phyloP scores from a whole-genome alignment of 2,797 vertebrate species.

The Chiropotes sagulatus region DNA sequence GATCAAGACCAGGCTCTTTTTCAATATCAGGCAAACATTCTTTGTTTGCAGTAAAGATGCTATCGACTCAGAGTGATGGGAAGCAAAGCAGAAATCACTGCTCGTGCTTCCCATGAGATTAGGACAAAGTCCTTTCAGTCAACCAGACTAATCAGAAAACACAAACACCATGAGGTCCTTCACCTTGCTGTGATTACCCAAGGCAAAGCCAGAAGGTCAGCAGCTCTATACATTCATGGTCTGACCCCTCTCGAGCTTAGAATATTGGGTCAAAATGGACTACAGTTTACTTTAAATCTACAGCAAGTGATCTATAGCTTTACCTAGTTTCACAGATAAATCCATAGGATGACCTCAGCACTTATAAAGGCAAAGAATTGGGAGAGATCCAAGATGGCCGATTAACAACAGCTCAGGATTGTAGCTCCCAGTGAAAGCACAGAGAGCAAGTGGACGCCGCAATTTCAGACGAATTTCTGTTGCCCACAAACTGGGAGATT shows the following conservation, averaged over 20 bases:
- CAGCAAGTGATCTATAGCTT: constrained; percentile 79
- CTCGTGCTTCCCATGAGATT: constrained; percentile 54
- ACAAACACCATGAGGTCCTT: constrained; percentile 79
- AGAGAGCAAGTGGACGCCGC: too few species aligned
- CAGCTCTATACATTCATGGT: constrained; percentile 1
- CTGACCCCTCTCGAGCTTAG: constrained; percentile 70
- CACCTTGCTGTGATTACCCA: constrained; percentile 52
- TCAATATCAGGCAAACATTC: fast-evolving
- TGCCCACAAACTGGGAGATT: too few species aligned
- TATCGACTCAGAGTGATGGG: constrained; percentile 36
- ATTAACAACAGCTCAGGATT: too few species aligned
- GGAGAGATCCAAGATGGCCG: too few species aligned
- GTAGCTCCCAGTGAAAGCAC: too few species aligned
- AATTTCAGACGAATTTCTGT: too few species aligned
- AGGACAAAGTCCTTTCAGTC: constrained; percentile 68
- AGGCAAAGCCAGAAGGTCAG: constrained; percentile 75
- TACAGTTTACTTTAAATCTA: constrained; percentile 74
- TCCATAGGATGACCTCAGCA: constrained; percentile 73
- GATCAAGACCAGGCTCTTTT: background rate
- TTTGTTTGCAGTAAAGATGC: constrained; percentile 28
- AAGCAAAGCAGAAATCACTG: constrained; percentile 25
- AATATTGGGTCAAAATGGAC: constrained; percentile 50
- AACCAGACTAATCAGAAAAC: constrained; percentile 79
- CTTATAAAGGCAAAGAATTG: constrained; percentile 42
- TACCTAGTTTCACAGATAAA: constrained; percentile 77